Base-by-base conservation (phyloP, 2,113 vertebrate species). In the Zapus hudsonius region DNA sequence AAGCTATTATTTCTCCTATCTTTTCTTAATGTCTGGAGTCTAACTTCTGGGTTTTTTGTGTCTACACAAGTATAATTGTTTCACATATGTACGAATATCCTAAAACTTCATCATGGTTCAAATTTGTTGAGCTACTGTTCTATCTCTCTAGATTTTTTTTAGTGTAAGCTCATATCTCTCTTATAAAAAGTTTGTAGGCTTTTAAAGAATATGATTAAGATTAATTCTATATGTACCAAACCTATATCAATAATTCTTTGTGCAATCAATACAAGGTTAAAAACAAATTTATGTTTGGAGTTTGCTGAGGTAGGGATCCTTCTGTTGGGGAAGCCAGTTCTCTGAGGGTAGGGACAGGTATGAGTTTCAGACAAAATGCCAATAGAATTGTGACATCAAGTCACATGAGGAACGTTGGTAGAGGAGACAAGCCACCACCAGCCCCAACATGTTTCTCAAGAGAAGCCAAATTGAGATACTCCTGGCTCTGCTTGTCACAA, bases 121-220 rank as follows among this genome's bases (percentile, higher is more conserved):
- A n/a, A n/a, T n/a, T n/a, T n/a, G n/a, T n/a, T n/a, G n/a, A n/a
- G n/a, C n/a, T n/a, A n/a, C n/a, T n/a, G n/a, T 91, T 11, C 87
- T 90, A 82, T 82, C 63, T 47, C 57, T 79, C 85, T 57, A n/a
- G 87, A 59, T 25, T 89, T 69, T 31, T 36, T 81, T 95, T 9
- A 82, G 31, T 82, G 23, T 10, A 33, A 84, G 61, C 6, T 36
- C 72, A 9, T 61, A 67, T 55, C 57, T 59, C 23, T 88, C 8
- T 69, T 3, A 63, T 61, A 83, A 64, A 66, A 27, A 6, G 15
- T 72, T 29, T 78, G 10, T 73, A 33, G 1, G 2, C 17, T 91
- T 91, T 89, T 27, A 25, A 81, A 61, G 23, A 59, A 82, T 52
- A 8, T 47, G 70, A 61, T 72, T 79, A 66, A 38, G 4, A 5